phyloP scores from a whole-genome alignment of 2,113 vertebrate species.

The Rhinichthys klamathensis region DNA sequence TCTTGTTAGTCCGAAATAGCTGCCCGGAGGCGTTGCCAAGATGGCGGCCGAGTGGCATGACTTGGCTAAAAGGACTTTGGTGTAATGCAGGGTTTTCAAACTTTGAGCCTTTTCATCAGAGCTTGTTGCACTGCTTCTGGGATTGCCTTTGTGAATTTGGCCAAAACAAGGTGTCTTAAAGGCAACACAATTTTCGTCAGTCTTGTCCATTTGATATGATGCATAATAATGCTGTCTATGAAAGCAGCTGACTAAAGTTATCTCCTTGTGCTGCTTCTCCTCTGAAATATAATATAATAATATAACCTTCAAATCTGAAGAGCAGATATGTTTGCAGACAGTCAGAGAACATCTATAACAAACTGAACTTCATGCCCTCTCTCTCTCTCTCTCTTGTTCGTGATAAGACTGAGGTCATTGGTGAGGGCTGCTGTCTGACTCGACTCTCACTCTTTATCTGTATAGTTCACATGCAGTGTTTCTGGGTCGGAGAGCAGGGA shows the following conservation, averaged over 20 bases:
- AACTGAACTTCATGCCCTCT: not conserved
- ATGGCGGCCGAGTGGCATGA: no score
- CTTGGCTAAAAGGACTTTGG: no score
- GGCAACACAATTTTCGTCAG: not conserved
- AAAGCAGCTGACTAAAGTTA: not conserved
- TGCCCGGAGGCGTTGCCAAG: no score
- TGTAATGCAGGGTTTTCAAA: not conserved
- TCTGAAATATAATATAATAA: no score
- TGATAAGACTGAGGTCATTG: constrained; percentile 64
- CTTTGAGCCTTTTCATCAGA: not conserved
- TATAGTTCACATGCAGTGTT: not conserved
- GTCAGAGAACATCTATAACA: not conserved
- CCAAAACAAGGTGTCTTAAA: not conserved
- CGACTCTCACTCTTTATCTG: constrained; percentile 33
- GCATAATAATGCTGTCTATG: no score
- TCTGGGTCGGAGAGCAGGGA: not conserved
- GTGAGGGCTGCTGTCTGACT: not conserved
- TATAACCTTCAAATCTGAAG: not conserved
- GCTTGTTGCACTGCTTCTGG: not conserved
- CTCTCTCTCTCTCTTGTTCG: constrained; percentile 1
- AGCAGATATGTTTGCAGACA: not conserved
- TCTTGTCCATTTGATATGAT: not conserved
- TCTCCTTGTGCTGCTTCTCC: not conserved
- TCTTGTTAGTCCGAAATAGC: no score
- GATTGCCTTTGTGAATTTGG: not conserved